Base-by-base conservation (phyloP, 2,113 vertebrate genomes). In the Electrona antarctica region DNA sequence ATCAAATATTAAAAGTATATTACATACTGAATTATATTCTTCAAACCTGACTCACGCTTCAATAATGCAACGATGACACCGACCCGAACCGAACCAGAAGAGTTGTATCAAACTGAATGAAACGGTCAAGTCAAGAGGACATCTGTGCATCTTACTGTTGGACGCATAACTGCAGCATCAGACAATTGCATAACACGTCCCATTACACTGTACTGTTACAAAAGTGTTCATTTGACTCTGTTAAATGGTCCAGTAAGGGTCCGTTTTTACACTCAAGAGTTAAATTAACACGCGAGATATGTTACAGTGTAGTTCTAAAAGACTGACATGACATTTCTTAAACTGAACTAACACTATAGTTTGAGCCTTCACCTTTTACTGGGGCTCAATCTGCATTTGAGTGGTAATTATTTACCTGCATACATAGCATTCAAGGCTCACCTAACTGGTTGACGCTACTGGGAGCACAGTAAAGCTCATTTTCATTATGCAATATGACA, bases 401-500 rank as follows among this genome's bases (percentile, higher is more conserved):
- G 7, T 29, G 57, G 21, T 59, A 15, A 9, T 15, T 8, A 21
- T 58, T 58, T 9, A 7, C 56, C 8, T 58, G 56, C 15, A 21
- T 58, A 21, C 13, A 46, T n/a, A 56, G 65, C 47, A 21, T 10
- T 28, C 47, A 64, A 12, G 7, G 48, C 13, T 63, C 47, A 21
- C 6, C 47, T 21, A 7, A 72, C 49, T 28, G n/a, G 1, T 41
- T 8, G 29, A 64, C 29, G 48, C 48, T 45, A 6, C 48, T 21
- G 47, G 56, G 14, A 21, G 60, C 51, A 5, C 64, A 29, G 5
- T 64, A 65, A 47, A 1, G 13, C 50, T 56, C 60, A 46, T 74
- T 61, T 46, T 71, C 60, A 76, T 65, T 41, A 48, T 64, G 48
- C 69, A 77, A 70, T 65, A 51, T 50, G 74, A 60, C 50, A 64